Percentiles rank a stretch among this genome's conserved stretches.
These are phyloP conservation scores for Eufriesea mexicana DNA, from an alignment of 1,140 invertebrate species.

Conservation along the genomic window DNA sequence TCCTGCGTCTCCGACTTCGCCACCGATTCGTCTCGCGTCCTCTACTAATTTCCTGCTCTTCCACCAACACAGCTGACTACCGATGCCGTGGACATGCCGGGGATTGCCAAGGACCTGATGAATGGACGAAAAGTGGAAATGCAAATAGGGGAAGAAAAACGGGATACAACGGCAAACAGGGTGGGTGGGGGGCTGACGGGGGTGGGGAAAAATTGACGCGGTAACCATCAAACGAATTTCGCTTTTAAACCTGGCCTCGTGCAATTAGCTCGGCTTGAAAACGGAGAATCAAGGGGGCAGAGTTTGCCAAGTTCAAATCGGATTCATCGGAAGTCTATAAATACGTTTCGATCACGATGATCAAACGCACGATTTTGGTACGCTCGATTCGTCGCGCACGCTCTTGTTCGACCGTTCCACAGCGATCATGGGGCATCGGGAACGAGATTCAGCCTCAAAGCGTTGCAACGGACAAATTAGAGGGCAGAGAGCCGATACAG, in stretches of 20 bases:
- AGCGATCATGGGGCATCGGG: neutral
- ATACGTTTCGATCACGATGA: slow-evolving; percentile 17
- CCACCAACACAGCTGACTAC: neutral
- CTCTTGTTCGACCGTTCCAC: slow-evolving; percentile 9
- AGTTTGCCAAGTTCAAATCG: neutral
- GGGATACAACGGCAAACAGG: neutral
- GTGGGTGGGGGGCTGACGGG: neutral
- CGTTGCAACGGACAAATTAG: slow-evolving; percentile 1
- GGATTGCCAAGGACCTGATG: neutral
- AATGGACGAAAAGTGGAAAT: neutral
- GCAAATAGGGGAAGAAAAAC: neutral
- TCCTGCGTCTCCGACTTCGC: neutral
- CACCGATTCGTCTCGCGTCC: slow-evolving; percentile 6
- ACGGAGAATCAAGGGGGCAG: neutral
- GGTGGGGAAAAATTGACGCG: neutral
- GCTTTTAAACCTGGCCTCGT: slow-evolving; percentile 1
- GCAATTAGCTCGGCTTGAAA: slow-evolving; percentile 34
- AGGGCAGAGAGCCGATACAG: neutral
- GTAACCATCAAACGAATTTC: slow-evolving; percentile 17
- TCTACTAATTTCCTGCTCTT: slow-evolving; percentile 41
- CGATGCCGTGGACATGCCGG: no score
- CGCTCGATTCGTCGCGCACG: slow-evolving; percentile 18
- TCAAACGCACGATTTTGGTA: slow-evolving; percentile 32
- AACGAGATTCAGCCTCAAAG: slow-evolving; percentile 8
- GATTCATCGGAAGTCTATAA: slow-evolving; percentile 4